These are phyloP conservation scores for Nansenia antarctica DNA, from an alignment of 2,113 vertebrate genomes.

Conservation along the genomic window DNA sequence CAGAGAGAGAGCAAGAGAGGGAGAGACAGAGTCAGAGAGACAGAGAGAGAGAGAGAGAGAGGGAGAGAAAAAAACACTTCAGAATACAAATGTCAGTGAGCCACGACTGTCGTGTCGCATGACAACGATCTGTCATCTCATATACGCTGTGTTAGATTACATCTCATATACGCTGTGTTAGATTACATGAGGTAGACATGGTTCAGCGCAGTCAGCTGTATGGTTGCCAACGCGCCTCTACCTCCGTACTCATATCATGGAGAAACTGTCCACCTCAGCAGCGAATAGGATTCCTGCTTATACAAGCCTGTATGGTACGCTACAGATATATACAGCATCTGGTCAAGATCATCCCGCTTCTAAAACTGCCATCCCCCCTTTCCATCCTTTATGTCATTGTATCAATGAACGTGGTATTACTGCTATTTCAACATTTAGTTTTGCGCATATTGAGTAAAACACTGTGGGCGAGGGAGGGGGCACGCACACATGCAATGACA, in stretches of 20 bases:
- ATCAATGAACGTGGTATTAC: too few relatives aligned
- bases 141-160: conserved; percentile 34
- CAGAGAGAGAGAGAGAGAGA: conserved; percentile 18
- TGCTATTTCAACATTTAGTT: too few relatives aligned
- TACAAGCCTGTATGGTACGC: conserved; percentile 28
- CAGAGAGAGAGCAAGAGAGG: conserved; percentile 29
- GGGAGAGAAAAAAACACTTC: conserved; percentile 11
- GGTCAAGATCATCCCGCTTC: too few relatives aligned
- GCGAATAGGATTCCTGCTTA: conserved; percentile 27
- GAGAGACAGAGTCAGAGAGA: not conserved
- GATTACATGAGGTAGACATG: conserved; percentile 49
- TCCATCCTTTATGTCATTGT: too few relatives aligned
- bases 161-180: conserved; percentile 27
- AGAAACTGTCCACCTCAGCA: conserved; percentile 13
- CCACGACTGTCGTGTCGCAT: too few relatives aligned
- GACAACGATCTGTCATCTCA: conserved; percentile 11
- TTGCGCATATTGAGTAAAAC: too few relatives aligned
- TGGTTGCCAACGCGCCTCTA: conserved; percentile 28
- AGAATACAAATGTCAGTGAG: conserved; percentile 35
- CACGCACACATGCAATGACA: too few relatives aligned
- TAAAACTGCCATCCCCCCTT: too few relatives aligned
- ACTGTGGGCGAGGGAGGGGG: too few relatives aligned
- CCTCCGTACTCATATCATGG: conserved; percentile 29
- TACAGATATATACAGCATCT: too few relatives aligned
- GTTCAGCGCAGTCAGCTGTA: conserved; percentile 46